A percentile compares a stretch with the other conserved stretches of the same genome.
phyloP scores from a whole-genome alignment of 1,140 invertebrate species.

The Conopomorpha cramerella region DNA sequence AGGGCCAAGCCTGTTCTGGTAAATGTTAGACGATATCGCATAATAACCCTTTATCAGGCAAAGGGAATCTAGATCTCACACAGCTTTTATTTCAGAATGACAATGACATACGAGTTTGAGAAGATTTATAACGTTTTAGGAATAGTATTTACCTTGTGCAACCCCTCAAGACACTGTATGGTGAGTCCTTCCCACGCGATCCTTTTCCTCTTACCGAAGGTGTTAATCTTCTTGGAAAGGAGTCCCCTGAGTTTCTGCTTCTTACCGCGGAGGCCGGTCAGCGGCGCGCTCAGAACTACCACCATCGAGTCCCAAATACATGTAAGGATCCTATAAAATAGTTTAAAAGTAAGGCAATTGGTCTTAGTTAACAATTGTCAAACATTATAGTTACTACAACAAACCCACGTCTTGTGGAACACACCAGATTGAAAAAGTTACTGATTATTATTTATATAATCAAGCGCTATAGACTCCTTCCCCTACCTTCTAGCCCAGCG shows the following conservation, averaged over 20 bases:
- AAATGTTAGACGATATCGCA: too few relatives aligned
- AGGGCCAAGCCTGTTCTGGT: too few relatives aligned
- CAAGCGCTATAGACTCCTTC: background rate
- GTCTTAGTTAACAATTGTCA: too few relatives aligned
- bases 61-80: too few relatives aligned
- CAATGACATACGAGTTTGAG: too few relatives aligned
- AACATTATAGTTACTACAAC: too few relatives aligned
- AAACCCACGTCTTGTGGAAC: too few relatives aligned
- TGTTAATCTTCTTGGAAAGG: constrained; percentile 60
- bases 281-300: constrained; percentile 79
- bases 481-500: constrained; percentile 50
- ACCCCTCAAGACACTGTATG: constrained; percentile 83
- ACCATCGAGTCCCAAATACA: constrained; percentile 92
- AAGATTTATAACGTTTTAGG: constrained; percentile 1
- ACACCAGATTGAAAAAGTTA: too few relatives aligned
- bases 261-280: constrained; percentile 66
- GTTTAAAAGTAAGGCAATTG: too few relatives aligned
- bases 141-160: constrained; percentile 73
- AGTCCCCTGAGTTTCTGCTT: constrained; percentile 59
- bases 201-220: constrained; percentile 59
- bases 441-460: too few relatives aligned
- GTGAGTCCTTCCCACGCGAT: constrained; percentile 72
- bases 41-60: too few relatives aligned
- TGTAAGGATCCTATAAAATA: constrained; percentile 81
- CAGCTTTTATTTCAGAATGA: too few relatives aligned